Evolutionary conservation across 2,888 invertebrate species (phyloP).

Genomic region (Sminthurinus aureus): DNA sequence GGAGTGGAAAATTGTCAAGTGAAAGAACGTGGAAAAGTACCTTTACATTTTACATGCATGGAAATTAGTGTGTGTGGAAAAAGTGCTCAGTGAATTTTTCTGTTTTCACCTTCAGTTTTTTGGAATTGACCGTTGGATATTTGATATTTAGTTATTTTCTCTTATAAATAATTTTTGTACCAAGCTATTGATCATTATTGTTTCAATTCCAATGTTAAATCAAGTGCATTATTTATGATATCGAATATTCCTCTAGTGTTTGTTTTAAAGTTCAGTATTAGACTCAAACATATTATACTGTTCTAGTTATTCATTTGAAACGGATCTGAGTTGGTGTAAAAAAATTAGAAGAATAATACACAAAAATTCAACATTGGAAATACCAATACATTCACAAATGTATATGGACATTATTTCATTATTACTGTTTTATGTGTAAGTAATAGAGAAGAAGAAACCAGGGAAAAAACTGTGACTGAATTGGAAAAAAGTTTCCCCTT

Average conservation of each 20-base stretch:
- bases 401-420: not conserved
- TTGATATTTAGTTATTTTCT: not conserved
- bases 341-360: not conserved
- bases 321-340: too few relatives aligned
- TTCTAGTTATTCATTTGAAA: too few relatives aligned
- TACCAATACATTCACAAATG: not conserved
- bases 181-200: too few relatives aligned
- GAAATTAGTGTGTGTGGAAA: not conserved
- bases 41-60: not conserved
- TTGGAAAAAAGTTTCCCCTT: not conserved
- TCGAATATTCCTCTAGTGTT: not conserved
- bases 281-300: not conserved
- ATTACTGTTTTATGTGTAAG: not conserved
- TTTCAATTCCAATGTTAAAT: too few relatives aligned
- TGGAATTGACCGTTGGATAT: constrained; percentile 9
- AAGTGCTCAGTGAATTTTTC: constrained; percentile 6
- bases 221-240: too few relatives aligned
- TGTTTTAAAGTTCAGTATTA: not conserved
- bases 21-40: constrained; percentile 10
- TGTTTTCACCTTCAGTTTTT: not conserved
- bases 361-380: not conserved
- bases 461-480: not conserved
- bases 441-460: not conserved
- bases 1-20: not conserved
- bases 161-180: too few relatives aligned